phyloP scores from a whole-genome alignment of 2,797 vertebrate genomes.

The Esox lucius region DNA sequence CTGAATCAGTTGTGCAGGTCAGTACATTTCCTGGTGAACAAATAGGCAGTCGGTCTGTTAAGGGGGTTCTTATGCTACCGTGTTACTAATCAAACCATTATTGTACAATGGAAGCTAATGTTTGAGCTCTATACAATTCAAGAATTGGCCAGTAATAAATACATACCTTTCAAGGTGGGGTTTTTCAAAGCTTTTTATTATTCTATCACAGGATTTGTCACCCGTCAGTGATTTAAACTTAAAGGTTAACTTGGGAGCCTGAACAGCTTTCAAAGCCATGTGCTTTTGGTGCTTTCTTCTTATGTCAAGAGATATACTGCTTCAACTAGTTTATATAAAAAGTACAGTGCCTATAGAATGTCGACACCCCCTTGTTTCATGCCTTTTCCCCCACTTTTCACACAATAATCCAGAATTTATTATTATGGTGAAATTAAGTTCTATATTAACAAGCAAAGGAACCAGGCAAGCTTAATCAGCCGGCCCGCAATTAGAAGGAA shows the following conservation, averaged over 20 bases:
- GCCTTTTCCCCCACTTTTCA: too few species aligned
- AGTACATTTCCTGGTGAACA: background rate
- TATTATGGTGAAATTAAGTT: too few species aligned
- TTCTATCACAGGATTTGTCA: background rate
- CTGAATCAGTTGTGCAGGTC: background rate
- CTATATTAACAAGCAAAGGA: too few species aligned
- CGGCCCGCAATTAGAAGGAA: too few species aligned
- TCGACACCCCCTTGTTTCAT: too few species aligned
- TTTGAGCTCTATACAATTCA: background rate
- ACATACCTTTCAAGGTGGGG: background rate
- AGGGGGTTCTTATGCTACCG: background rate
- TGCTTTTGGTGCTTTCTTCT: background rate
- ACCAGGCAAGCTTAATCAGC: too few species aligned
- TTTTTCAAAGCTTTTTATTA: background rate
- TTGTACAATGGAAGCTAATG: background rate
- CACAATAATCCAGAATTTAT: too few species aligned
- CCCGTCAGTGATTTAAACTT: background rate
- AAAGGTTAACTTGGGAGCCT: background rate
- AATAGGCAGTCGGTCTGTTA: background rate
- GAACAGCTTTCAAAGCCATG: too few species aligned
- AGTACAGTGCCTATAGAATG: too few species aligned
- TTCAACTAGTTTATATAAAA: too few species aligned
- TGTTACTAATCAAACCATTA: background rate
- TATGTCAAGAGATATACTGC: too few species aligned
- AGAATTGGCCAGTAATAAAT: background rate